phyloP scores from a whole-genome alignment of 2,888 invertebrate genomes.

The Sclerodermus sp. region DNA sequence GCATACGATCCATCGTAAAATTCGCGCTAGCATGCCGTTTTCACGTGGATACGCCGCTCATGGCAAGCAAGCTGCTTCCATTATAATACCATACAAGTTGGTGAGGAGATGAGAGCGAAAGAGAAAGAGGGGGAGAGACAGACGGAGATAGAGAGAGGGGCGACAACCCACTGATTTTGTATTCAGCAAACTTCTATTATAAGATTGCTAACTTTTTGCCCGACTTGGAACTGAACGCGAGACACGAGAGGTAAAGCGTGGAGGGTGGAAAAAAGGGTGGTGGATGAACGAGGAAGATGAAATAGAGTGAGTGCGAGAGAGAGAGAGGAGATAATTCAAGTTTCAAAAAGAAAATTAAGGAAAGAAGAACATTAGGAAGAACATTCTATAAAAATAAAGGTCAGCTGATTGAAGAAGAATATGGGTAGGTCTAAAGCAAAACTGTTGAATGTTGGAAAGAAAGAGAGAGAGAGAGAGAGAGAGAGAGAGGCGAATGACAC shows the following conservation, averaged over 20 bases:
- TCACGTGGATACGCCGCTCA: too few relatives aligned
- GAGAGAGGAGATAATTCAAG: neutral
- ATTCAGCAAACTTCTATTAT: slow-evolving; percentile 49
- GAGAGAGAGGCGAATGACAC: neutral
- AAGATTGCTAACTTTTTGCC: slow-evolving; percentile 46
- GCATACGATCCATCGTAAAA: too few relatives aligned
- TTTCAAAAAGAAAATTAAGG: too few relatives aligned
- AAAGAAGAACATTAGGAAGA: too few relatives aligned
- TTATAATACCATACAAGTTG: neutral
- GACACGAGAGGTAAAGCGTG: slow-evolving; percentile 17
- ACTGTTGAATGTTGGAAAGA: slow-evolving; percentile 7
- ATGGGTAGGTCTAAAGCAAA: too few relatives aligned
- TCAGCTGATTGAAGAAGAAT: too few relatives aligned
- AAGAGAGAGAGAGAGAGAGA: neutral
- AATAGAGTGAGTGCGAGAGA: slow-evolving; percentile 1
- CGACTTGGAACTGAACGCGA: slow-evolving; percentile 16
- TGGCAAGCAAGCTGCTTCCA: too few relatives aligned
- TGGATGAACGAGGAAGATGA: slow-evolving; percentile 9
- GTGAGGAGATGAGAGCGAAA: slow-evolving; percentile 23
- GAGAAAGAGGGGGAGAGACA: slow-evolving; percentile 29
- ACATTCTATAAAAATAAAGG: too few relatives aligned
- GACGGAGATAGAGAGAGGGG: slow-evolving; percentile 28
- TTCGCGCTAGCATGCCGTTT: too few relatives aligned
- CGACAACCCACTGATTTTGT: slow-evolving; percentile 43
- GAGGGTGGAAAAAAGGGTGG: slow-evolving; percentile 17